Conservation (phyloP, 2,113 vertebrate species). For the Larimichthys crocea region DNA sequence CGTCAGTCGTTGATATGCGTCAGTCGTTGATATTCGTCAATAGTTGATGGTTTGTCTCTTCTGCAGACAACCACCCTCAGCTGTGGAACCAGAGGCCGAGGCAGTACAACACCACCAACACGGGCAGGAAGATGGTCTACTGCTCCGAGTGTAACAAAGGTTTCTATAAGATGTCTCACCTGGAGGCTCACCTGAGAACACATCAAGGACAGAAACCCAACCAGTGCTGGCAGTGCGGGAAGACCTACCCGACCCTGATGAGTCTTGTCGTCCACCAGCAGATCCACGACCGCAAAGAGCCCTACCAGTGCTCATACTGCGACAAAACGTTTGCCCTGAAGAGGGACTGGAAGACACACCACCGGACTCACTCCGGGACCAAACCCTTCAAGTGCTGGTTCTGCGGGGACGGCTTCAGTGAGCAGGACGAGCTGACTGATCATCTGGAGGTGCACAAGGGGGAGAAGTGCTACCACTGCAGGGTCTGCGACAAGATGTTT, state of each 20-base stretch:
- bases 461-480: constrained; percentile 69
- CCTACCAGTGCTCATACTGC: constrained; percentile 70
- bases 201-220: constrained; percentile 65
- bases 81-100: neutral
- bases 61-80: constrained; percentile 46
- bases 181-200: constrained; percentile 64
- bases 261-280: constrained; percentile 72
- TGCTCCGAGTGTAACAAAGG: constrained; percentile 60
- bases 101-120: neutral
- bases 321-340: constrained; percentile 65
- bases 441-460: constrained; percentile 58
- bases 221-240: constrained; percentile 71
- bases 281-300: constrained; percentile 58
- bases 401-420: constrained; percentile 66
- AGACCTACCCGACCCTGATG: constrained; percentile 67
- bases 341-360: constrained; percentile 73
- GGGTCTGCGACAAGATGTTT: constrained; percentile 67
- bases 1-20: no score
- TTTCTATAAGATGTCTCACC: constrained; percentile 68
- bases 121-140: constrained; percentile 62
- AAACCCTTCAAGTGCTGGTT: constrained; percentile 75
- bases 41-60: constrained; percentile 7
- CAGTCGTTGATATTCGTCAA: no score
- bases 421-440: constrained; percentile 38
- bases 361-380: constrained; percentile 67